Evolutionary conservation across 2,797 vertebrate species (phyloP).

Genomic region (Argentina silus): DNA sequence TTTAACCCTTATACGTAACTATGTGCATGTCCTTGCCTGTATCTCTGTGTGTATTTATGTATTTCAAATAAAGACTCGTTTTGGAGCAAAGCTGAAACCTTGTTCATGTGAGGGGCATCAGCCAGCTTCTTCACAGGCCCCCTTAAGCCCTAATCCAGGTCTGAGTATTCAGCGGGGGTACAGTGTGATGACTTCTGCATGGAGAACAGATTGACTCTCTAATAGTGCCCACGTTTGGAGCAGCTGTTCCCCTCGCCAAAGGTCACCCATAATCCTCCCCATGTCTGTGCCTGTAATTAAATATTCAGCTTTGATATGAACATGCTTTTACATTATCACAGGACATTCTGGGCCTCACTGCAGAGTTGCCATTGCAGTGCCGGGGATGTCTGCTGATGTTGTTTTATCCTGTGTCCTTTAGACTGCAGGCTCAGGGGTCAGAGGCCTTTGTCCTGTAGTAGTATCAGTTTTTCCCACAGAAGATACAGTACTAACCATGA

Average conservation of each 20-base stretch:
- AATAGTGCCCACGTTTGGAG: conserved; percentile 42
- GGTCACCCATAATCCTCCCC: conserved; percentile 63
- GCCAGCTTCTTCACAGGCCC: not conserved
- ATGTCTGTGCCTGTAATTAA: conserved; percentile 52
- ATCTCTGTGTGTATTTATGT: no score
- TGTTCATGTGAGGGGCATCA: not conserved
- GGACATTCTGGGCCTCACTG: not conserved
- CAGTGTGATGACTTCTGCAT: not conserved
- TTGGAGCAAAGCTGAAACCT: no score
- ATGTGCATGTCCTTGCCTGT: no score
- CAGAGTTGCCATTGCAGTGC: not conserved
- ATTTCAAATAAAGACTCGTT: no score
- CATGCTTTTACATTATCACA: conserved; percentile 20
- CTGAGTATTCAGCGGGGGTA: not conserved
- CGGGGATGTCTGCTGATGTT: not conserved
- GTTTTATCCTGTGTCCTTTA: not conserved
- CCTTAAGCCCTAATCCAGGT: conserved; percentile 2
- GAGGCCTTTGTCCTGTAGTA: not conserved
- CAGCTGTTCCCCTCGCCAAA: conserved; percentile 60
- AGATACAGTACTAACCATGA: not conserved
- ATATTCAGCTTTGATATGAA: conserved; percentile 40
- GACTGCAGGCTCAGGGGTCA: not conserved
- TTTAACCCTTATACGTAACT: no score
- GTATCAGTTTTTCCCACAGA: not conserved
- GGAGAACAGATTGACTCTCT: conserved; percentile 1